Conservation (phyloP, 1,140 invertebrate genomes). For the Cyclina sinensis region DNA sequence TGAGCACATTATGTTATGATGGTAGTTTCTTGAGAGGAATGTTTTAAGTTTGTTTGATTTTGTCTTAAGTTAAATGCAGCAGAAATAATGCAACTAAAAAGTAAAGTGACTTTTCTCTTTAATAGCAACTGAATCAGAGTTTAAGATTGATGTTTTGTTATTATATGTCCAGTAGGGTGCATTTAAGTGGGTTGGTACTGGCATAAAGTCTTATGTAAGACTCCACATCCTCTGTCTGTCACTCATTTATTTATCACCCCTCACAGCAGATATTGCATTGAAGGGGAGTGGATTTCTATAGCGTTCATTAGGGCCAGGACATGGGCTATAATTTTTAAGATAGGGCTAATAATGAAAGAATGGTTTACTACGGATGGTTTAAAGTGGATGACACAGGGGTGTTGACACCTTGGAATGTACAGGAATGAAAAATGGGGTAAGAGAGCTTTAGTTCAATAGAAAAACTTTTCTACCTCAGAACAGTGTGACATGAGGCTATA, state of each 20-base stretch:
- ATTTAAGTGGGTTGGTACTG: constrained; percentile 23
- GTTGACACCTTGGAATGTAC: constrained; percentile 51
- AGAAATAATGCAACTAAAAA: no score
- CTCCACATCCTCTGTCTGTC: constrained; percentile 32
- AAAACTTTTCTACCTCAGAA: not conserved
- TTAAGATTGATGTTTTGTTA: not conserved
- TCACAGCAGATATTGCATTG: not conserved
- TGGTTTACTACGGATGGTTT: constrained; percentile 7
- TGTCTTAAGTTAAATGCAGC: no score
- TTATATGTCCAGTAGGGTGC: not conserved
- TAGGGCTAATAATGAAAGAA: constrained; percentile 13
- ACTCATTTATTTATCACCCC: constrained; percentile 40
- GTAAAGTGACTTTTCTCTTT: no score
- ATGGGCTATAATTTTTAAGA: constrained; percentile 31
- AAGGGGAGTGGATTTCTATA: constrained; percentile 19
- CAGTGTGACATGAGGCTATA: not conserved
- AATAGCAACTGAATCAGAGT: no score
- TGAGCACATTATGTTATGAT: no score
- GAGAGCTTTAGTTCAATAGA: not conserved
- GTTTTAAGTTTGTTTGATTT: no score
- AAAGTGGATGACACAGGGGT: constrained; percentile 14
- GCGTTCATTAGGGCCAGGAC: constrained; percentile 37
- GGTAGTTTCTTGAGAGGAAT: no score
- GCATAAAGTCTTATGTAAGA: constrained; percentile 5
- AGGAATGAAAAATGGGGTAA: constrained; percentile 45